Base-by-base conservation (phyloP, 35 echinoderm and acorn worm species). In the Diadema setosum region DNA sequence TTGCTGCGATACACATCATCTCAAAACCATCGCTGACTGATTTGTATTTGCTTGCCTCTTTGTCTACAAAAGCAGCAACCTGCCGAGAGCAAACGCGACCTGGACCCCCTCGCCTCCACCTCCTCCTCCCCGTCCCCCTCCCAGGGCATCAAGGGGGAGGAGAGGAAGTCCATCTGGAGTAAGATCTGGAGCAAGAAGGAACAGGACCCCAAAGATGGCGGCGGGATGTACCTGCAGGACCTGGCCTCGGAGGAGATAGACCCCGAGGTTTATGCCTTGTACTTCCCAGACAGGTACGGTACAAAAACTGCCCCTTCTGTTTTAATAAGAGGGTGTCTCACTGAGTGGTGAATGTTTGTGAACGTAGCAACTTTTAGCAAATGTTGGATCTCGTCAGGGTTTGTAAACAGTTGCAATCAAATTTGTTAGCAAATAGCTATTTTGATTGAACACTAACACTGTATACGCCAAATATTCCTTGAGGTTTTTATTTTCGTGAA, bases 151-250 rank as follows among this genome's bases (percentile, higher is more conserved):
- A 76, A 40, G 20, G 70, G 70, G 21, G 70, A 76, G 40, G 83
- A 90, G 49, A 67, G 90, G 40, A 89, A 86, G 43, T 78, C 82
- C 20, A 48, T 94, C 7, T 93, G 95, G 88, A 87, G 83, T 27
- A 94, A 91, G 27, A 46, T 89, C 48, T 84, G 75, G 29, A 86
- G 91, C 41, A 75, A 83, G 43, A 88, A 86, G 58, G 89, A 91
- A 41, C 85, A 85, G 61, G 81, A 87, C 29, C 85, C 91, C 25
- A 86, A 65, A 49, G 83, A 93, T 58, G 90, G 58, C 0, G 90
- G 58, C 0, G 96, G 96, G 1, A 99, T 99, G 83, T 99, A 99
- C 63, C 86, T 98, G 5, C 93, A 98, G 45, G 96, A 98, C 41
- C 58, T 98, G 18, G 89, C 92, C 11, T 94, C 89, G 0, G 96